phyloP scores from a whole-genome alignment of 2,113 vertebrate genomes.

The Ictidomys tridecemlineatus region DNA sequence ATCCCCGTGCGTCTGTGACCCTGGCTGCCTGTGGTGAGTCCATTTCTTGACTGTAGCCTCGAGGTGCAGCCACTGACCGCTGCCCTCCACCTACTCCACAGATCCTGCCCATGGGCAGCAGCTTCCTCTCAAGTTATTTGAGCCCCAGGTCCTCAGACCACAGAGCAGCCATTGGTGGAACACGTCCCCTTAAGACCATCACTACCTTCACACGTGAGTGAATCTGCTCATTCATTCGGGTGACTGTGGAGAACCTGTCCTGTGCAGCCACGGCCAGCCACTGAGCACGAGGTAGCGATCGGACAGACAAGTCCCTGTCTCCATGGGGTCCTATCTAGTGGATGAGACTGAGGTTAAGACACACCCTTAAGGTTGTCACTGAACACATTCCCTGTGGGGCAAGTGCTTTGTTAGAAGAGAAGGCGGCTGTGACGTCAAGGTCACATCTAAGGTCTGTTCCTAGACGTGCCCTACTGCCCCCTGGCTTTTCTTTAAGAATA shows the following conservation, averaged over 20 bases:
- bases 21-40: not conserved
- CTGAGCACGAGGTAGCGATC: rapidly evolving
- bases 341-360: too few relatives aligned
- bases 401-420: too few relatives aligned
- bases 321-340: too few relatives aligned
- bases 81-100: not conserved
- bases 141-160: not conserved
- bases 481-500: too few relatives aligned
- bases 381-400: too few relatives aligned
- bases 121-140: not conserved
- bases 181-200: too few relatives aligned
- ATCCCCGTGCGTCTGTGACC: not conserved
- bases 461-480: too few relatives aligned
- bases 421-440: too few relatives aligned
- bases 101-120: not conserved
- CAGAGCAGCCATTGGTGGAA: not conserved
- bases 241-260: not conserved
- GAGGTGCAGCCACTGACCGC: not conserved
- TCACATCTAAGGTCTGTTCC: too few relatives aligned
- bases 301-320: too few relatives aligned
- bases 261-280: not conserved
- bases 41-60: not conserved
- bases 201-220: too few relatives aligned
- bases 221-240: not conserved
- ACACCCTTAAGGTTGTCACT: too few relatives aligned